A percentile compares a stretch with the other conserved stretches of the same genome.
These are phyloP conservation scores for Notarius quadriscutis DNA, from an alignment of 2,113 vertebrate species.

Conservation along the genomic window DNA sequence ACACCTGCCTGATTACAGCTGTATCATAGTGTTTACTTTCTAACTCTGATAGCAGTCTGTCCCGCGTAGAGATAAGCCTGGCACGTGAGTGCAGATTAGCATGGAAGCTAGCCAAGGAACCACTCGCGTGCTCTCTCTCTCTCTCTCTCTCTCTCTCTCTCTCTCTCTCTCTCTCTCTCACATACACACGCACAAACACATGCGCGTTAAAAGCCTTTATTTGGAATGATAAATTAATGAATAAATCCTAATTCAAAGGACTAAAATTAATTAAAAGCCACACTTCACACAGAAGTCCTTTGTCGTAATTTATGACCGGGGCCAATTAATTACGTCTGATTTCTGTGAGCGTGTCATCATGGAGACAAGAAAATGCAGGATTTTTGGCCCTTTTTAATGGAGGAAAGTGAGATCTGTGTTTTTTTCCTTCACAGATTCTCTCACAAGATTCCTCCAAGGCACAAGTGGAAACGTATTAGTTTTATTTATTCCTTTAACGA, in stretches of 20 bases:
- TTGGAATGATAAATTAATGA: constrained; percentile 55
- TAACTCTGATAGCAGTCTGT: constrained; percentile 85
- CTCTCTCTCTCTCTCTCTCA: not conserved
- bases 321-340: constrained; percentile 42
- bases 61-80: constrained; percentile 87
- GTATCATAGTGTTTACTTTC: constrained; percentile 85
- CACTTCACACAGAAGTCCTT: constrained; percentile 30
- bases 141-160: not conserved
- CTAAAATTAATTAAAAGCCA: constrained; percentile 52
- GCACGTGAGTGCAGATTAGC: constrained; percentile 85
- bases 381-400: not conserved
- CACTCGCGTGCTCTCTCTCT: constrained; percentile 52
- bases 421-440: not conserved
- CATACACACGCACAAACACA: not conserved
- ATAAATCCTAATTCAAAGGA: constrained; percentile 53
- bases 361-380: not conserved
- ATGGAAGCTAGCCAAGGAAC: constrained; percentile 81
- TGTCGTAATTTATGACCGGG: constrained; percentile 45
- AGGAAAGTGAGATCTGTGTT: not conserved
- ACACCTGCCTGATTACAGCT: constrained; percentile 90
- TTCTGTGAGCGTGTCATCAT: constrained; percentile 21
- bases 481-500: not conserved
- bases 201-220: constrained; percentile 47
- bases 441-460: not conserved
- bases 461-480: not conserved